Evolutionary conservation across 2,888 invertebrate genomes (phyloP), one percentile per base, ranked within the genome.

Genomic region (Lathronympha strigana): DNA sequence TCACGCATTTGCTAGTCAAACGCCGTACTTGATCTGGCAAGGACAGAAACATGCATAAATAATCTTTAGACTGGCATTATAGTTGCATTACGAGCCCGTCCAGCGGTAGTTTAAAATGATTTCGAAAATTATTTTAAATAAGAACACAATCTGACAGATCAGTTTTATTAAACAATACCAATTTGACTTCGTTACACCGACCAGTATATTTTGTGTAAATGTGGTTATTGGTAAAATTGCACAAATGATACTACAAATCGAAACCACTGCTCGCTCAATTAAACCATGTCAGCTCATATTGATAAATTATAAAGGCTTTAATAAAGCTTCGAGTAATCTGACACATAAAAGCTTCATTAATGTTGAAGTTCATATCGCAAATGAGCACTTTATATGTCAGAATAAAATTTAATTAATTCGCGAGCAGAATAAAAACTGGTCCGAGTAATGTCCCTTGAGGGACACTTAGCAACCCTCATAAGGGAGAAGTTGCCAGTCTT

Each of bases 321-420:
- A 63, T 51, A 33, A 58, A 33, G 40, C 23, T 55, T 38, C 31
- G 49, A 50, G 31, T 63, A 50, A 63, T 50, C 57, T 45, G 63
- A 57, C 63, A 63, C 43, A 50, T 60, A 53, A 45, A 60, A 36
- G 25, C 64, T 53, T 36, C 43, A 38, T 64, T 60, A 53, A 53
- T 33, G 50, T 51, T 36, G 58, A 64, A 53, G 51, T 53, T 64
- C 33, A 45, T 58, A 60, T 58, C 60, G 45, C 64, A 51, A 64
- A 64, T 60, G 60, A 64, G 51, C 51, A 53, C 64, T 53, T 60
- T 64, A 33, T 43, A 45, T 58, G 53, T 47, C 45, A 57, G 57
- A 45, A 28, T 55, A 43, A 57, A 31, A 57, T 57, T 57, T 31
- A 31, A 31, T 43, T 43, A 28, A 45, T 43, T 31, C 43, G 28